Percentiles rank a stretch among this genome's conserved stretches.
These are phyloP conservation scores for Gobiocypris rarus DNA, from an alignment of 2,113 vertebrate species.

Conservation along the genomic window DNA sequence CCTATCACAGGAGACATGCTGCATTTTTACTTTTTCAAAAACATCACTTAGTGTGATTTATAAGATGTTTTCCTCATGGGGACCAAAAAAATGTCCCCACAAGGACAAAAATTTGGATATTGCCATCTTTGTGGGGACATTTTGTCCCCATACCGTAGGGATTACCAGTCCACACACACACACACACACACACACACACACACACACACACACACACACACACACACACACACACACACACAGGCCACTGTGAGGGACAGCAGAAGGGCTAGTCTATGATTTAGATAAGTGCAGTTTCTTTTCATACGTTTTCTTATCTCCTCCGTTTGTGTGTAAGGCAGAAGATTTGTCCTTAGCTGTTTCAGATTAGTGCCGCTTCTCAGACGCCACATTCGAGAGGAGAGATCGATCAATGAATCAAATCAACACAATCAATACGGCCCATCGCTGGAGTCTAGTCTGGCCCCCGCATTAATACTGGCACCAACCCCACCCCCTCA, in stretches of 20 bases:
- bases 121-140: no score
- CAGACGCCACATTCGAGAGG: slow-evolving; percentile 88
- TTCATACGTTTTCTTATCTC: slow-evolving; percentile 92
- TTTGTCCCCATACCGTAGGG: no score
- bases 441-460: slow-evolving; percentile 91
- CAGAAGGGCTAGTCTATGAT: slow-evolving; percentile 76
- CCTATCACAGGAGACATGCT: no score
- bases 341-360: slow-evolving; percentile 85
- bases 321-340: slow-evolving; percentile 84
- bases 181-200: slow-evolving; percentile 27
- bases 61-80: no score
- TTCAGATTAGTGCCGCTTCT: slow-evolving; percentile 93
- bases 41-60: no score
- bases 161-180: slow-evolving; percentile 14
- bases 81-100: no score
- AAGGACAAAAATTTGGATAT: no score
- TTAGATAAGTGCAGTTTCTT: slow-evolving; percentile 93
- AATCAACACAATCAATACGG: slow-evolving; percentile 94
- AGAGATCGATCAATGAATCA: slow-evolving; percentile 99
- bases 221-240: slow-evolving; percentile 35
- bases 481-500: slow-evolving; percentile 72
- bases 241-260: slow-evolving; percentile 51
- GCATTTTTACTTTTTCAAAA: no score
- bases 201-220: slow-evolving; percentile 16
- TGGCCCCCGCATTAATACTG: slow-evolving; percentile 93